Evolutionary conservation across 2,888 invertebrate genomes (phyloP).

Genomic region (Charanyca ferruginea): DNA sequence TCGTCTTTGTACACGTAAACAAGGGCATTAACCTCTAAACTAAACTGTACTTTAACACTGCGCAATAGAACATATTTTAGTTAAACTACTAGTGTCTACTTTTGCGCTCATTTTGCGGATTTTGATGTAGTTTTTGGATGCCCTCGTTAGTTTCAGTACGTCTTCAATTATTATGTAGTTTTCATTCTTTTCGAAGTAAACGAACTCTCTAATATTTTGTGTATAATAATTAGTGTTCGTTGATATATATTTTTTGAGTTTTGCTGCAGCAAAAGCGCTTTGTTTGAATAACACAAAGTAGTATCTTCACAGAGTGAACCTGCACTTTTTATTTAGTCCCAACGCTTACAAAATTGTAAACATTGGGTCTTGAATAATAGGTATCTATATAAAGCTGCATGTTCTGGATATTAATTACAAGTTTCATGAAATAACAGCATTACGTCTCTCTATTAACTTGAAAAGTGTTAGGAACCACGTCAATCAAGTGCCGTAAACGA

Average conservation of each 20-base stretch:
- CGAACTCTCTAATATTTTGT: slow-evolving; percentile 38
- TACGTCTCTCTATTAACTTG: slow-evolving; percentile 7
- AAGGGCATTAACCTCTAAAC: slow-evolving; percentile 63
- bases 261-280: neutral
- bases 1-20: slow-evolving; percentile 81
- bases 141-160: slow-evolving; percentile 74
- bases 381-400: neutral
- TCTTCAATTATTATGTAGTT: slow-evolving; percentile 68
- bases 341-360: neutral
- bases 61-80: slow-evolving; percentile 62
- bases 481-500: slow-evolving; percentile 43
- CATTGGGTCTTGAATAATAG: neutral
- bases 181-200: slow-evolving; percentile 57
- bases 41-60: slow-evolving; percentile 67
- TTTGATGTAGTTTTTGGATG: slow-evolving; percentile 76
- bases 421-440: slow-evolving; percentile 22
- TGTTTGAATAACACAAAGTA: slow-evolving; percentile 31
- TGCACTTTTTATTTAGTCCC: slow-evolving; percentile 5
- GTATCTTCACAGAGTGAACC: slow-evolving; percentile 3
- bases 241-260: slow-evolving; percentile 22
- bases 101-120: slow-evolving; percentile 73
- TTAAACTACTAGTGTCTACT: slow-evolving; percentile 51
- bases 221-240: slow-evolving; percentile 47
- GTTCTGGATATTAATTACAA: neutral
- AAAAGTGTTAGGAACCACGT: slow-evolving; percentile 33